These are phyloP conservation scores for Athalia rosae DNA, from an alignment of 2,888 invertebrate genomes.

Conservation along the genomic window DNA sequence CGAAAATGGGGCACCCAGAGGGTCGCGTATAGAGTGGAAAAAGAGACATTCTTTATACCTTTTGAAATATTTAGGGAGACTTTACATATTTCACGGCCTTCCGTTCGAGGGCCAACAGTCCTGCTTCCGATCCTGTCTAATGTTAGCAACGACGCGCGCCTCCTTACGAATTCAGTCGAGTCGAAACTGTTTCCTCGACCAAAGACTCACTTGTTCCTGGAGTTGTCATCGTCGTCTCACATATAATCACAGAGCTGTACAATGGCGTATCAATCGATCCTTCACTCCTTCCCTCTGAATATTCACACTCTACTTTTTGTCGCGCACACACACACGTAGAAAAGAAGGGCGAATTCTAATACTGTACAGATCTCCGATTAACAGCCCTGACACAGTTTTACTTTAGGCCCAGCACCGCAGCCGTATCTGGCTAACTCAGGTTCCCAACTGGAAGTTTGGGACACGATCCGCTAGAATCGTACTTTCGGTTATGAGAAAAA, in stretches of 20 bases:
- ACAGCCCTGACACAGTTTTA: too few species aligned
- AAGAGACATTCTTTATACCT: conserved; percentile 40
- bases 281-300: background rate
- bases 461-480: too few species aligned
- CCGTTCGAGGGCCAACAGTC: conserved; percentile 1
- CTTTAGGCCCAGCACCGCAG: too few species aligned
- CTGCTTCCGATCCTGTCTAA: conserved; percentile 13
- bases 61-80: conserved; percentile 42
- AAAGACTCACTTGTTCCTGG: conserved; percentile 4
- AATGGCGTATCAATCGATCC: background rate
- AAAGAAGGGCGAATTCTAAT: too few species aligned
- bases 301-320: too few species aligned
- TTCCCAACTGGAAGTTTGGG: too few species aligned
- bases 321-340: too few species aligned
- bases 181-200: conserved; percentile 38
- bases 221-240: conserved; percentile 22
- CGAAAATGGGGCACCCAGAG: conserved; percentile 35
- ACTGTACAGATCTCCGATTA: too few species aligned
- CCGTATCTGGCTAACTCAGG: too few species aligned
- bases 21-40: conserved; percentile 18
- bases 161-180: conserved; percentile 28
- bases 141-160: conserved; percentile 17
- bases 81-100: conserved; percentile 40
- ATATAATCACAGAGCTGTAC: conserved; percentile 5
- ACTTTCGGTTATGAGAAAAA: too few species aligned